Evolutionary conservation across 2,888 invertebrate genomes (phyloP).

Genomic region (Pseudoips prasinana): DNA sequence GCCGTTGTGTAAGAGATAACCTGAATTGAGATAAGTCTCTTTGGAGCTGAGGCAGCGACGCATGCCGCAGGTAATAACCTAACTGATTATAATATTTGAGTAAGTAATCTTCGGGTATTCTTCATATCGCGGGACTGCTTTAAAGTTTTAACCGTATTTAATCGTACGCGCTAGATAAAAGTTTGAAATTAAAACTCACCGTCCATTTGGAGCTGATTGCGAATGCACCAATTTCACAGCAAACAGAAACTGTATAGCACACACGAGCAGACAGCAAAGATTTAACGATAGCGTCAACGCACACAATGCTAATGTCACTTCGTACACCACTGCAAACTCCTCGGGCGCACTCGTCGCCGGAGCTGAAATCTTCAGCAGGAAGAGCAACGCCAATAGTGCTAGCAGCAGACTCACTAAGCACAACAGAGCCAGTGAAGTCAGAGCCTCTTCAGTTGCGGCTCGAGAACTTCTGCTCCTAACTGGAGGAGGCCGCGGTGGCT

Average conservation of each 20-base stretch:
- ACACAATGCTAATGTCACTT: conserved; percentile 94
- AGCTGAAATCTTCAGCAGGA: conserved; percentile 92
- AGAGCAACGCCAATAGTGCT: conserved; percentile 91
- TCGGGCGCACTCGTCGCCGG: conserved; percentile 84
- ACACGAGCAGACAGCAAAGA: conserved; percentile 94
- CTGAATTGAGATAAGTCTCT: conserved; percentile 61
- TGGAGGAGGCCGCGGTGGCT: conserved; percentile 49
- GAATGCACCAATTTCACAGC: conserved; percentile 95
- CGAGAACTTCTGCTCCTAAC: conserved; percentile 59
- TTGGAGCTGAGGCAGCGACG: conserved; percentile 41
- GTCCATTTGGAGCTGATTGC: conserved; percentile 89
- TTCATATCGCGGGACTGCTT: not conserved
- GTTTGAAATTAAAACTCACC: conserved; percentile 57
- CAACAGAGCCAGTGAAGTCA: conserved; percentile 91
- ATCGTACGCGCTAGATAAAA: no score
- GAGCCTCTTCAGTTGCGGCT: conserved; percentile 85
- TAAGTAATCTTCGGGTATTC: conserved; percentile 24
- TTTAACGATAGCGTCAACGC: conserved; percentile 94
- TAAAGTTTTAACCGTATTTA: no score
- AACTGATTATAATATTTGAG: conserved; percentile 56
- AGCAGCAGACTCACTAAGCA: conserved; percentile 93
- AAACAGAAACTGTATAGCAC: conserved; percentile 96
- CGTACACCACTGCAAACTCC: conserved; percentile 94
- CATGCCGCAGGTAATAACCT: conserved; percentile 47
- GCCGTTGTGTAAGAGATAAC: conserved; percentile 65